Evolutionary conservation across 2,113 vertebrate genomes (phyloP), one percentile per base, ranked within the genome.

Genomic region (Apaloderma vittatum): DNA sequence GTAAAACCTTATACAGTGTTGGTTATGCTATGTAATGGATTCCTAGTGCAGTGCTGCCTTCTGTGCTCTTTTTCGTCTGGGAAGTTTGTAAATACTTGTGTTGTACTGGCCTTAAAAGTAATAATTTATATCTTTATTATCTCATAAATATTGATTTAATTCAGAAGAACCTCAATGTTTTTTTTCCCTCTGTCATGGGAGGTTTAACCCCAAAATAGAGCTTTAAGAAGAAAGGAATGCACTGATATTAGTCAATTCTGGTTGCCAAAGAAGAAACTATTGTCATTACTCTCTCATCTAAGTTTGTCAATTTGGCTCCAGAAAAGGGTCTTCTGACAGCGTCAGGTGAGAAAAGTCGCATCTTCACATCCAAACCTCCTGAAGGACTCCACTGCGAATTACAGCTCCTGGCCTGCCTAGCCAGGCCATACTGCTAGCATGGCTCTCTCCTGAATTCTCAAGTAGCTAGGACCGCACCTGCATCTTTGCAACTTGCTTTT

Each of bases 71-170:
- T 81, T 86, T 24, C 21, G 75, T 34, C 30, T 46, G 45, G 21
- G 82, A 15, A 12, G 11, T 43, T 74, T 66, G 15, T 65, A 57
- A 58, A 8, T 54, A 48, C 18, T 52, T n/a, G 36, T 9, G n/a
- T 32, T 71, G 24, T 67, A 9, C n/a, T 94, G n/a, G 7, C 30
- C 15, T 12, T 82, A 55, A 51, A 79, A 65, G 11, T 30, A 77
- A 24, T 34, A 58, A 29, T 73, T 83, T 72, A 73, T 6, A 8
- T 66, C 9, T 71, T 88, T 71, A 54, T 82, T 79, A 24, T 13
- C 19, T 74, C 37, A 54, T 67, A 94, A 86, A 67, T 72, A 68
- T 29, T 85, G 61, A 71, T 81, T 78, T 90, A 66, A 81, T 54
- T 86, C 52, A 86, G 82, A 75, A 55, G 27, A 62, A 55, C 17